These are phyloP conservation scores for Malaclemys terrapin DNA, from an alignment of 2,113 vertebrate species.

Conservation along the genomic window DNA sequence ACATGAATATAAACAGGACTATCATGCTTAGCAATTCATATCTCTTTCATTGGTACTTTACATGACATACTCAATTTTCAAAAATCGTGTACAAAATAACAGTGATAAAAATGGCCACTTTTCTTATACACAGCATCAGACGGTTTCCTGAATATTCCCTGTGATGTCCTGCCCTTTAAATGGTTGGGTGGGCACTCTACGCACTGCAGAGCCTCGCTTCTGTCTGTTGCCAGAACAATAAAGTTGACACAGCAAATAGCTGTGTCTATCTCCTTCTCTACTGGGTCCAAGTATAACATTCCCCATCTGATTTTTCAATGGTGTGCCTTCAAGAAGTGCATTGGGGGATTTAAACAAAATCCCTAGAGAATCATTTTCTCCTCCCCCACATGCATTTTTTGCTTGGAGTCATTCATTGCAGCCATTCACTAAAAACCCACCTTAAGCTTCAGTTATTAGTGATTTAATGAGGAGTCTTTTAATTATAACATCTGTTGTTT, in stretches of 20 bases:
- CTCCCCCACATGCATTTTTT: neutral
- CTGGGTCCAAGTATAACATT: neutral
- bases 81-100: no score
- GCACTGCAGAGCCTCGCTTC: neutral
- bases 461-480: conserved; percentile 75
- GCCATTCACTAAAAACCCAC: conserved; percentile 22
- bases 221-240: neutral
- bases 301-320: neutral
- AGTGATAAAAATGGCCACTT: no score
- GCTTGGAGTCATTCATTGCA: conserved; percentile 42
- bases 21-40: no score
- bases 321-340: neutral
- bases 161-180: neutral
- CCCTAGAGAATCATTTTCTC: neutral
- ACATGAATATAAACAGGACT: no score
- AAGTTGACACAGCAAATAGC: neutral
- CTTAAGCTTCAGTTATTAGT: conserved; percentile 63
- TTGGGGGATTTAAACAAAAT: neutral
- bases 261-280: neutral
- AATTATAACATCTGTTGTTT: conserved; percentile 79
- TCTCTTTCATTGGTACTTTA: no score
- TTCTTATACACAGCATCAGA: neutral
- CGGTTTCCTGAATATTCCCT: neutral
- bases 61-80: no score
- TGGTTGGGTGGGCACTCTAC: neutral